A percentile compares a stretch with the other conserved stretches of the same genome.
These are phyloP conservation scores for Agonopterix heracliana DNA, from an alignment of 2,888 invertebrate species.

Conservation along the genomic window DNA sequence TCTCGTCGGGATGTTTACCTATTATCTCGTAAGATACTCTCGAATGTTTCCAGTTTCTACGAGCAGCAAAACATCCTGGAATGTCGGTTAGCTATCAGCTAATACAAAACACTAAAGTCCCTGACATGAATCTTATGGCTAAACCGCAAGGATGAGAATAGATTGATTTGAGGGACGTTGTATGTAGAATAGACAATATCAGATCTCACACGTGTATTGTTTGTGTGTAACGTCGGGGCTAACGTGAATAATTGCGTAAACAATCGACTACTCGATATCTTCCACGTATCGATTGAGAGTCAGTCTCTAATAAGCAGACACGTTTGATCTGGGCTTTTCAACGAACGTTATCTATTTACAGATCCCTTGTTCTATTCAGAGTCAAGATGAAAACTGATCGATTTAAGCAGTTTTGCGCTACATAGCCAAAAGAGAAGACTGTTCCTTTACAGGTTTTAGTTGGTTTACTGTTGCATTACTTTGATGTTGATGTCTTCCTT, in stretches of 20 bases:
- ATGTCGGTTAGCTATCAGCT: slow-evolving; percentile 2
- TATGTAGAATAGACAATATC: neutral
- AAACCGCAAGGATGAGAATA: no score
- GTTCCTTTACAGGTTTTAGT: no score
- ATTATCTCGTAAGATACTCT: slow-evolving; percentile 23
- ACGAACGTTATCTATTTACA: no score
- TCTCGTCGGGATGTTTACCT: slow-evolving; percentile 26
- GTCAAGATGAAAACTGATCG: no score
- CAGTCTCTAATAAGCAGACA: neutral
- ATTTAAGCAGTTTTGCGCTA: no score
- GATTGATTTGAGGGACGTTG: no score
- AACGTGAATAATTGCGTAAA: slow-evolving; percentile 2
- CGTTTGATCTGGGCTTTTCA: neutral
- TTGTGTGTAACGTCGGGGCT: neutral
- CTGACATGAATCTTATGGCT: no score
- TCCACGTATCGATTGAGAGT: neutral
- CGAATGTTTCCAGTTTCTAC: slow-evolving; percentile 6
- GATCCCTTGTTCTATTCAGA: no score
- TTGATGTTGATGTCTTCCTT: no score
- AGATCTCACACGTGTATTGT: neutral
- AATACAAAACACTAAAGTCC: neutral
- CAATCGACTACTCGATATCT: neutral
- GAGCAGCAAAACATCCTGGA: slow-evolving; percentile 30
- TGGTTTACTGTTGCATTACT: no score
- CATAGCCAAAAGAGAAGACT: no score